phyloP scores from a whole-genome alignment of 1,140 invertebrate genomes.

The Lineus longissimus region DNA sequence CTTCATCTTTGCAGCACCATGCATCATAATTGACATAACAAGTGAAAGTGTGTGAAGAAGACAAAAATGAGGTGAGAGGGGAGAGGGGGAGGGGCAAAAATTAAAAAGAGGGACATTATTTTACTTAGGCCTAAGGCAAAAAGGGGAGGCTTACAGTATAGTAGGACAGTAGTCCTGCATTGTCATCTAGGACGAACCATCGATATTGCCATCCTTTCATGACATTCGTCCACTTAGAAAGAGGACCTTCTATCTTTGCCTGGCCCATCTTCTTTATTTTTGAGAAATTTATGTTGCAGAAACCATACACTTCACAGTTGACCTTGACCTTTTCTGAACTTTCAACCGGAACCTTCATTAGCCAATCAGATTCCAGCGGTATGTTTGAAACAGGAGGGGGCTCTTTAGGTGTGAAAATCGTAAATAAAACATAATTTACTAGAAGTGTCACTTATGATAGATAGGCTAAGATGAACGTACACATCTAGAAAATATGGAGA shows the following conservation, averaged over 20 bases:
- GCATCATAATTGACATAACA: too few species aligned
- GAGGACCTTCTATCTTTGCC: constrained; percentile 80
- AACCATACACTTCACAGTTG: too few species aligned
- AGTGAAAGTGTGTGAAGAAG: too few species aligned
- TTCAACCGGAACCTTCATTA: not conserved
- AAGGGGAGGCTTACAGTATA: constrained; percentile 76
- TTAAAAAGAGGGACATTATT: too few species aligned
- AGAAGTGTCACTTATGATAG: not conserved
- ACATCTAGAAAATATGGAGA: constrained; percentile 14
- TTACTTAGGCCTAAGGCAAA: too few species aligned
- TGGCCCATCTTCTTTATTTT: too few species aligned
- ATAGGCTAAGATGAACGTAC: not conserved
- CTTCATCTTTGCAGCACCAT: too few species aligned
- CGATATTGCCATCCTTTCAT: constrained; percentile 99
- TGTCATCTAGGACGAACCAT: constrained; percentile 98
- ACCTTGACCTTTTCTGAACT: too few species aligned
- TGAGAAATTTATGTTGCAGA: too few species aligned
- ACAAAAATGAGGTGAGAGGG: too few species aligned
- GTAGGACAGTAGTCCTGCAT: constrained; percentile 89
- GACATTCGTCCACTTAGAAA: constrained; percentile 99
- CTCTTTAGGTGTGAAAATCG: not conserved
- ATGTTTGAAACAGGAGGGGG: constrained; percentile 22
- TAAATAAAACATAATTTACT: too few species aligned
- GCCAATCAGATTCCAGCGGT: constrained; percentile 25
- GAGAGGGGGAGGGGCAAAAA: too few species aligned